phyloP scores from a whole-genome alignment of 2,797 vertebrate species.

The Sternarchorhynchus goeldii region DNA sequence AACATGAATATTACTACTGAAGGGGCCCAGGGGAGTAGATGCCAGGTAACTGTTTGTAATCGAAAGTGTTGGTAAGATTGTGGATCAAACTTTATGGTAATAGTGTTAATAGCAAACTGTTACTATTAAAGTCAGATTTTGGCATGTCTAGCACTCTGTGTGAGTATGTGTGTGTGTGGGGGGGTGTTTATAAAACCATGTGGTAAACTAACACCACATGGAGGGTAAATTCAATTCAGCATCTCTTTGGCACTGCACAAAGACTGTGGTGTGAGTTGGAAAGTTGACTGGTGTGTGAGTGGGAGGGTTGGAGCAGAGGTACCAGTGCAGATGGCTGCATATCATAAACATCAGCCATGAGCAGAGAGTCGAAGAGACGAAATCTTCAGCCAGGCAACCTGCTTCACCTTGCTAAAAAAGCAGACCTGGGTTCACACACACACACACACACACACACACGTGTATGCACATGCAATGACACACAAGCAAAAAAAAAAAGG shows the following conservation, averaged over 20 bases:
- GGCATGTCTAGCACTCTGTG: neutral
- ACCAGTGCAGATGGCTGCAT: neutral
- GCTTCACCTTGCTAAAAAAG: neutral
- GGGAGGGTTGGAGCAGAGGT: too few species aligned
- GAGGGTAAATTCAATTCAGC: constrained; percentile 28
- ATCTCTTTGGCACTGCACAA: constrained; percentile 28
- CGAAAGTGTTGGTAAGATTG: neutral
- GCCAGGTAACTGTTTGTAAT: too few species aligned
- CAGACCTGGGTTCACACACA: neutral
- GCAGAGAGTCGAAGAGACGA: neutral
- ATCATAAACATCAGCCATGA: neutral
- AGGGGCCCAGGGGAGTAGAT: too few species aligned
- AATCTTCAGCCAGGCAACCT: neutral
- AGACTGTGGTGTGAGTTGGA: constrained; percentile 23
- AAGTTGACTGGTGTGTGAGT: neutral
- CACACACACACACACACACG: neutral
- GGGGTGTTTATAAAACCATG: neutral
- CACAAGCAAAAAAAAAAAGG: neutral
- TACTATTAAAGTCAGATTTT: neutral
- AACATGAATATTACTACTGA: too few species aligned
- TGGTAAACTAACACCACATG: constrained; percentile 18
- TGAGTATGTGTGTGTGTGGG: neutral
- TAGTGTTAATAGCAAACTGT: neutral
- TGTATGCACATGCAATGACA: neutral
- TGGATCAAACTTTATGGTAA: neutral